phyloP scores from a whole-genome alignment of 2,888 invertebrate genomes.

The Ypsolopha sequella region DNA sequence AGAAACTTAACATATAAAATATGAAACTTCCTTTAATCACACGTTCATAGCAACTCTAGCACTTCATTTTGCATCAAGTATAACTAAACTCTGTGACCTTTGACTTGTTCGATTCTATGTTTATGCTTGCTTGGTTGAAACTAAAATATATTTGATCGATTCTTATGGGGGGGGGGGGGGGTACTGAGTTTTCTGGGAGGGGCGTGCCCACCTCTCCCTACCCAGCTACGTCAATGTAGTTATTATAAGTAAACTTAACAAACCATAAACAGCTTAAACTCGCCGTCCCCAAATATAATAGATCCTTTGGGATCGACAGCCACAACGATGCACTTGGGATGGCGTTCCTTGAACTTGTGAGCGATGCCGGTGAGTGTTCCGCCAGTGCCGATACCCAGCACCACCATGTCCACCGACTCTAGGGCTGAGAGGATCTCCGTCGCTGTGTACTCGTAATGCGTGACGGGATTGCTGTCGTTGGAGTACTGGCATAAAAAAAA shows the following conservation, averaged over 20 bases:
- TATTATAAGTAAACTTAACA: not conserved
- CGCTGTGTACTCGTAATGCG: slow-evolving; percentile 92
- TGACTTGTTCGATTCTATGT: too few species aligned
- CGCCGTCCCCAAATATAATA: slow-evolving; percentile 78
- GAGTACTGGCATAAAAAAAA: slow-evolving; percentile 72
- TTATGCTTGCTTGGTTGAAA: too few species aligned
- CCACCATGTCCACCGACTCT: slow-evolving; percentile 82
- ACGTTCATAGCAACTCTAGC: too few species aligned
- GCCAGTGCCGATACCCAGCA: slow-evolving; percentile 86
- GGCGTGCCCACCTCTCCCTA: not conserved
- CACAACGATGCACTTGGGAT: slow-evolving; percentile 78
- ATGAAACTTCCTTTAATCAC: too few species aligned
- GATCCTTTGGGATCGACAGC: slow-evolving; percentile 90
- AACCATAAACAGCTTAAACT: slow-evolving; percentile 11
- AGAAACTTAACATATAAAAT: too few species aligned
- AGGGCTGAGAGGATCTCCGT: slow-evolving; percentile 79
- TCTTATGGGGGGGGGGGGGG: too few species aligned
- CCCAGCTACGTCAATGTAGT: not conserved
- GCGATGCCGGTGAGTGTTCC: slow-evolving; percentile 91
- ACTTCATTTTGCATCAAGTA: too few species aligned
- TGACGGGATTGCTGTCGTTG: slow-evolving; percentile 89
- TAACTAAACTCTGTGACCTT: too few species aligned
- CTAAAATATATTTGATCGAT: too few species aligned
- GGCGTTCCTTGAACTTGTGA: slow-evolving; percentile 82
- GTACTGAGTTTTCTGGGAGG: too few species aligned